phyloP scores from a whole-genome alignment of 1,140 invertebrate species.

The Acromyrmex echinatior region DNA sequence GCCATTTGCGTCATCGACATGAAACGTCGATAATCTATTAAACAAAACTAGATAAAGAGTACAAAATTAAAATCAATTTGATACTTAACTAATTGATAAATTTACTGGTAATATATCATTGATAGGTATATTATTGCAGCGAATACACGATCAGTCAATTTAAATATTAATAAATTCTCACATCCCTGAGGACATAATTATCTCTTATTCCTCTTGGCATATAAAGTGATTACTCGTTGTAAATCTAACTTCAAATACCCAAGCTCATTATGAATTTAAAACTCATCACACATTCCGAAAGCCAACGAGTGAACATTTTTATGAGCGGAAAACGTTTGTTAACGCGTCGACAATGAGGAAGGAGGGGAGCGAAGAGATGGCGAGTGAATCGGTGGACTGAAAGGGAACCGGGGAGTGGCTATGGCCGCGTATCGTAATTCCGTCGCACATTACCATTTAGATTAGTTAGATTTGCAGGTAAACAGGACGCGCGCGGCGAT shows the following conservation, averaged over 20 bases:
- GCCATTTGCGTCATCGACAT: slow-evolving; percentile 24
- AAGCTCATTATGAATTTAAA: slow-evolving; percentile 30
- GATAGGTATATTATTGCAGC: neutral
- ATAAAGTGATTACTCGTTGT: neutral
- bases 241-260: slow-evolving; percentile 23
- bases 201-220: slow-evolving; percentile 30
- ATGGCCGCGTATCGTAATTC: slow-evolving; percentile 80
- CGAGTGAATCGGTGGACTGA: neutral
- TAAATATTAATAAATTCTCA: neutral
- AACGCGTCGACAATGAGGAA: slow-evolving; percentile 56
- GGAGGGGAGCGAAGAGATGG: neutral
- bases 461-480: slow-evolving; percentile 84
- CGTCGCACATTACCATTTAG: slow-evolving; percentile 83
- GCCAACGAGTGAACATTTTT: slow-evolving; percentile 42
- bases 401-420: neutral
- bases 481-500: slow-evolving; percentile 82
- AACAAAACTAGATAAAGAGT: neutral
- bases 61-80: neutral
- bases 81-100: neutral
- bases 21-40: neutral
- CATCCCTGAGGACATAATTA: neutral
- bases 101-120: neutral
- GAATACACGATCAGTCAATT: neutral
- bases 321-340: slow-evolving; percentile 61
- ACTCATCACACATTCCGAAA: slow-evolving; percentile 41